Base-by-base conservation (phyloP, 2,797 vertebrate genomes). In the Smutsia gigantea region DNA sequence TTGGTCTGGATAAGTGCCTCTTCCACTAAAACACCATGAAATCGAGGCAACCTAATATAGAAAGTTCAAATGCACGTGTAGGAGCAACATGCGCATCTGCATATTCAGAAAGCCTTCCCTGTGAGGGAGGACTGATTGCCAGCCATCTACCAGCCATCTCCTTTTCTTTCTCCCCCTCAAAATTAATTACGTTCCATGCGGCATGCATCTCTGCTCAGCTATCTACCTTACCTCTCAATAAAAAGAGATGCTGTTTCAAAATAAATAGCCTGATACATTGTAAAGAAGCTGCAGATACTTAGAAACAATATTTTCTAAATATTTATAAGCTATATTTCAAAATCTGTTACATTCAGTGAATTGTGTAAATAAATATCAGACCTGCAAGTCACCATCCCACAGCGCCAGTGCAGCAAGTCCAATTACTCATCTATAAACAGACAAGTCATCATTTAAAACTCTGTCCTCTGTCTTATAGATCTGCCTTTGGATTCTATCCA, bases 301-400 rank as follows among this genome's bases (percentile, higher is more conserved):
- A 13, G 7, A 95, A 98, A 97, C 46, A 55, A 72, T 88, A 63
- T 95, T 97, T 98, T 96, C 87, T 97, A 95, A 98, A 98, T 97
- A 98, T 95, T 97, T 97, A 49, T 97, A 98, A 98, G 96, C 97
- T 97, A 91, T 97, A 95, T 84, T 98, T 98, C 95, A 95, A 98
- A 97, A 94, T 96, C 71, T 27, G 97, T 92, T 98, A 97, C 93
- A 84, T 98, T 97, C 93, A 83, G 66, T 74, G 96, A 98, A 97
- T 89, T 97, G 83, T 87, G 57, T 97, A 98, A 98, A 98, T 98
- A 98, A 98, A 98, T 93, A 98, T 46, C 53, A 97, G 97, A 89
- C 74, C 96, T 87, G 93, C 87, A 92, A 97, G 96, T 95, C 85
- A 95, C 97, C 95, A 83, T 97, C 87, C 95, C 97, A 92, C 85